Evolutionary conservation across 30 jellyfish, hydroid and myxozoan species (phyloP).

Genomic region (Aurelia aurita): DNA sequence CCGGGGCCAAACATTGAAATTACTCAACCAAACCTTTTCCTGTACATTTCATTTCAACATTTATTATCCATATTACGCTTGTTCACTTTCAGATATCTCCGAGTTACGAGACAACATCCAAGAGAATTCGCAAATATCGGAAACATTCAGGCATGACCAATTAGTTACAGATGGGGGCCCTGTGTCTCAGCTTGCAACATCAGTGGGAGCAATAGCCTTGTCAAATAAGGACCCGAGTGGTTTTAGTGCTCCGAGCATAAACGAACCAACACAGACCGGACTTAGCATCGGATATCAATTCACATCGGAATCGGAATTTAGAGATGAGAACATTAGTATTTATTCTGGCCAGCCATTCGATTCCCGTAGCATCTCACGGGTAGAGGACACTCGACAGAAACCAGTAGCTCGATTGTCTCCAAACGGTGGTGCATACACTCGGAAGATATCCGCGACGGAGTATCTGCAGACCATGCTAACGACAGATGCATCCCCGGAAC

Average conservation of each 20-base stretch:
- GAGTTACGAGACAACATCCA: background rate
- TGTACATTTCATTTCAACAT: too few species aligned
- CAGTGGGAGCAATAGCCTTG: constrained; percentile 23
- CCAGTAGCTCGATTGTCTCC: background rate
- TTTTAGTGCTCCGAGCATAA: constrained; percentile 46
- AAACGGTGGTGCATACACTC: background rate
- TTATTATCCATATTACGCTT: too few species aligned
- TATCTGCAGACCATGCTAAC: constrained; percentile 67
- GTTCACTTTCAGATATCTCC: too few species aligned
- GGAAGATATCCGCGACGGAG: constrained; percentile 39
- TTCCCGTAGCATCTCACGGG: constrained; percentile 3
- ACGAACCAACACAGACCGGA: constrained; percentile 63
- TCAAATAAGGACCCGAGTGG: constrained; percentile 29
- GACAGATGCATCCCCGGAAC: constrained; percentile 58
- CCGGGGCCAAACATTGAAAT: too few species aligned
- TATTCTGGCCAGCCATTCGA: constrained; percentile 43
- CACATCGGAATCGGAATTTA: constrained; percentile 42
- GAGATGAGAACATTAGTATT: constrained; percentile 34
- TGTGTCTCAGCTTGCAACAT: constrained; percentile 18
- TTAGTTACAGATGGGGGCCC: constrained; percentile 7
- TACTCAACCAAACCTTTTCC: too few species aligned
- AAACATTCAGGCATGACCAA: constrained; percentile 2
- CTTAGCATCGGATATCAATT: constrained; percentile 50
- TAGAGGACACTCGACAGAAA: background rate
- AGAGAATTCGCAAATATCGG: constrained; percentile 24